Percentiles rank a stretch among this genome's conserved stretches.
phyloP scores from a whole-genome alignment of 1,140 invertebrate genomes.

The Phthorimaea operculella region DNA sequence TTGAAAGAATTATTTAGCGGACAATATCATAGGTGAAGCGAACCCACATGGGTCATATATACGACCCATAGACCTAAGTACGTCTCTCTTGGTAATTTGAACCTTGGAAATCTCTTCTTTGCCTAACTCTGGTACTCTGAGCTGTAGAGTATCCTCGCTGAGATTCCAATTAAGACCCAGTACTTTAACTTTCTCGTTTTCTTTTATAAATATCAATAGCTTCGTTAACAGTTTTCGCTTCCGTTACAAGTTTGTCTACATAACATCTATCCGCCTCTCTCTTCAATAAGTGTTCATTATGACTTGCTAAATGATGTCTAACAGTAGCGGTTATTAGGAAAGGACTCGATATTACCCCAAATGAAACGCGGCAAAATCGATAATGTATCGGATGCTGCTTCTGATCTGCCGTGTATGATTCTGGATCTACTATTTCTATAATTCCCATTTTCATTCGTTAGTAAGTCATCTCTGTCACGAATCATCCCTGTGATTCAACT shows the following conservation, averaged over 20 bases:
- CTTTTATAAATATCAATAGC: slow-evolving; percentile 4
- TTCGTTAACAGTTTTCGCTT: background rate
- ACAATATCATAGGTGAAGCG: slow-evolving; percentile 6
- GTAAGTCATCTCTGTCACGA: too few relatives aligned
- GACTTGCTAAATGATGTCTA: slow-evolving; percentile 1
- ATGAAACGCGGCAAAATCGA: slow-evolving; percentile 9
- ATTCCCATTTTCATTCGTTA: background rate
- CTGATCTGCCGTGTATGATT: too few relatives aligned
- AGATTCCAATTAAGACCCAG: slow-evolving; percentile 6
- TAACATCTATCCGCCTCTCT: slow-evolving; percentile 8
- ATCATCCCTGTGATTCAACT: too few relatives aligned
- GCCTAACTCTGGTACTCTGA: background rate
- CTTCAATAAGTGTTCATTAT: background rate
- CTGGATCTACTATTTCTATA: slow-evolving; percentile 4
- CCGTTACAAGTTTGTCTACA: slow-evolving; percentile 9
- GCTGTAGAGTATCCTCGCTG: slow-evolving; percentile 5
- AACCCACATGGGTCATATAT: slow-evolving; percentile 12
- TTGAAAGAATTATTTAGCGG: slow-evolving; percentile 7
- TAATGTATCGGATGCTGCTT: background rate
- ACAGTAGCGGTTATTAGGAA: slow-evolving; percentile 10
- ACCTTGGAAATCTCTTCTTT: background rate
- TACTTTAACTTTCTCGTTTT: background rate
- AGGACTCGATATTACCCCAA: slow-evolving; percentile 12
- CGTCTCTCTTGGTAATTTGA: background rate
- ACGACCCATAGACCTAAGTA: slow-evolving; percentile 1